A percentile compares a stretch with the other conserved stretches of the same genome.
phyloP scores from a whole-genome alignment of 2,888 invertebrate species.

The Polyommatus iphigenia region DNA sequence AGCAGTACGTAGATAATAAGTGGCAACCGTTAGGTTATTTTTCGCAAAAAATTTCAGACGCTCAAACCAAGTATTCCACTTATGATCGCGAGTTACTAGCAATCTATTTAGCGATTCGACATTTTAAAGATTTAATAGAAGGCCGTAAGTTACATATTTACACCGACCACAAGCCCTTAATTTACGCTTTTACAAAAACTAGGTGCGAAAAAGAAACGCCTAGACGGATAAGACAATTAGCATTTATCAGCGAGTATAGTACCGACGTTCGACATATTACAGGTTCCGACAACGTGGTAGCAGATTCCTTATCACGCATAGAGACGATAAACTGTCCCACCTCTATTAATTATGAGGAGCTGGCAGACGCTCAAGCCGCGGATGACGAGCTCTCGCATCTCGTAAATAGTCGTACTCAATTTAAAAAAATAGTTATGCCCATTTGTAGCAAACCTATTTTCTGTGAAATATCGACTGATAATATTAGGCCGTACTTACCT shows the following conservation, averaged over 20 bases:
- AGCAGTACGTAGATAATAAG: constrained; percentile 41
- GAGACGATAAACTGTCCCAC: too few relatives aligned
- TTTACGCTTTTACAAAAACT: not conserved
- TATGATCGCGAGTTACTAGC: constrained; percentile 30
- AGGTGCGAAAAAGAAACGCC: not conserved
- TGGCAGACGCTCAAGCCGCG: not conserved
- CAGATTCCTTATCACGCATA: constrained; percentile 23
- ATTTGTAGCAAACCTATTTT: constrained; percentile 5
- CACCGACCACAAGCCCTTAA: not conserved
- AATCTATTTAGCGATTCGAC: constrained; percentile 9
- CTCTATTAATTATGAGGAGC: constrained; percentile 8
- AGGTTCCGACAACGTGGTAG: constrained; percentile 22
- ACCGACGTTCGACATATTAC: too few relatives aligned
- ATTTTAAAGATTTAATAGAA: constrained; percentile 8
- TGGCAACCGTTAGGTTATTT: constrained; percentile 50
- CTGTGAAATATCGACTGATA: constrained; percentile 1
- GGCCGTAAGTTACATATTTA: not conserved
- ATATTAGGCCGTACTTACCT: not conserved
- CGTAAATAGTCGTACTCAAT: not conserved
- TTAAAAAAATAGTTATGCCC: not conserved
- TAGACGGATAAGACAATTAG: constrained; percentile 26
- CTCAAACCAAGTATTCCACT: constrained; percentile 34
- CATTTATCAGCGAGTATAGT: constrained; percentile 27
- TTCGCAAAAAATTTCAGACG: constrained; percentile 46
- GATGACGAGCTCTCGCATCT: not conserved